Percentiles rank a stretch among this genome's conserved stretches.
Evolutionary conservation across 2,888 invertebrate species (phyloP).

Genomic region (Aphodius granarius): DNA sequence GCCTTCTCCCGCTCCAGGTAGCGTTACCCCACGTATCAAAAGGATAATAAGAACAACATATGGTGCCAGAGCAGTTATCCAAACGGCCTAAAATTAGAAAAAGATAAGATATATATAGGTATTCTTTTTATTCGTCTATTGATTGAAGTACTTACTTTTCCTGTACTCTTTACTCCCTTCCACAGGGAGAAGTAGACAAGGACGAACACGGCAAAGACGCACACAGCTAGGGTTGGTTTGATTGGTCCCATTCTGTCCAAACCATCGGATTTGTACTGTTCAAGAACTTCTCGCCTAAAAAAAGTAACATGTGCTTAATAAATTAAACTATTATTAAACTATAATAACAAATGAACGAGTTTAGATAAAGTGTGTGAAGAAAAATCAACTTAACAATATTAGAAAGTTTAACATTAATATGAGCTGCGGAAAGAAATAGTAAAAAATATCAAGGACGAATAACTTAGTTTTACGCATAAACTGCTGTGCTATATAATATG

Average conservation of each 20-base stretch:
- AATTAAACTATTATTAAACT: too few species aligned
- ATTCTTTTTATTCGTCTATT: too few species aligned
- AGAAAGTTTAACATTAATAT: too few species aligned
- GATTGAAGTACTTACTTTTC: slow-evolving; percentile 76
- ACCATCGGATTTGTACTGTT: slow-evolving; percentile 80
- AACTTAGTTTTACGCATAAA: too few species aligned
- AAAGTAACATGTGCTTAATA: too few species aligned
- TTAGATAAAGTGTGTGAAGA: too few species aligned
- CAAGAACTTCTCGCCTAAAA: slow-evolving; percentile 82
- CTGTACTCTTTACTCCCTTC: slow-evolving; percentile 92
- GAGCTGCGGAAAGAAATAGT: too few species aligned
- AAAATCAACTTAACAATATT: too few species aligned
- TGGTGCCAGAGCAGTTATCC: slow-evolving; percentile 93
- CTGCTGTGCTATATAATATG: too few species aligned
- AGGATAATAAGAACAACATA: slow-evolving; percentile 88
- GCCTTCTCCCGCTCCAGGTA: slow-evolving; percentile 84
- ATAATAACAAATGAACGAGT: too few species aligned
- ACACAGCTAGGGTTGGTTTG: slow-evolving; percentile 85
- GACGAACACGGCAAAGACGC: slow-evolving; percentile 88
- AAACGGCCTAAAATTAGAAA: slow-evolving; percentile 81
- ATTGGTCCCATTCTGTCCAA: slow-evolving; percentile 86
- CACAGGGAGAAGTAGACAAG: slow-evolving; percentile 95
- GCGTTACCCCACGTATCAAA: slow-evolving; percentile 77
- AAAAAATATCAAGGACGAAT: too few species aligned
- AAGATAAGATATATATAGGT: too few species aligned